Percentiles rank a stretch among this genome's conserved stretches.
Conservation (phyloP, 2,888 invertebrate species). For the Leptothorax acervorum region DNA sequence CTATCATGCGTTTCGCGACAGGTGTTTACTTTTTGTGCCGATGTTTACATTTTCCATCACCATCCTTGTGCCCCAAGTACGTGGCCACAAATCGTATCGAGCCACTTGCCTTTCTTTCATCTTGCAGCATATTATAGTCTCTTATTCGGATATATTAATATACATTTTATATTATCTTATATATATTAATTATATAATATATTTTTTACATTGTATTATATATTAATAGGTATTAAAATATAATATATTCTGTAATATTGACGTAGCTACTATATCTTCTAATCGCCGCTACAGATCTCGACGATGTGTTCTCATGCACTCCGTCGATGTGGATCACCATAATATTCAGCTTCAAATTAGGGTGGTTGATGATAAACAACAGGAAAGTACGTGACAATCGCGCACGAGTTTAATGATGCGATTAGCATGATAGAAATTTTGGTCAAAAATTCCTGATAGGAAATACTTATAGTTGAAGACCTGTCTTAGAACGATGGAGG, state of each 20-base stretch:
- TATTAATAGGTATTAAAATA: neutral
- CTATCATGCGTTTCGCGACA: constrained; percentile 20
- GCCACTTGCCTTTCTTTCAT: neutral
- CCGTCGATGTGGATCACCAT: constrained; percentile 38
- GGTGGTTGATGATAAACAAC: constrained; percentile 24
- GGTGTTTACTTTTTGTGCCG: constrained; percentile 28
- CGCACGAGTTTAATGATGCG: neutral
- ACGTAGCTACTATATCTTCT: constrained; percentile 23
- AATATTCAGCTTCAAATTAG: constrained; percentile 46
- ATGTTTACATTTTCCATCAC: constrained; percentile 30
- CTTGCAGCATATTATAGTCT: neutral
- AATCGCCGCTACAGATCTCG: constrained; percentile 17
- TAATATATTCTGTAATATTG: neutral
- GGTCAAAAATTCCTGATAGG: neutral
- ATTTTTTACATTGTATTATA: neutral
- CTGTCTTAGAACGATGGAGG: constrained; percentile 18
- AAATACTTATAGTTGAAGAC: constrained; percentile 24
- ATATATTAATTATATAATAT: neutral
- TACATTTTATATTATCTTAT: neutral
- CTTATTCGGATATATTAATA: neutral
- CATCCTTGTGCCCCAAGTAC: constrained; percentile 20
- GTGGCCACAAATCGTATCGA: neutral
- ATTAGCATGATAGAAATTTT: neutral
- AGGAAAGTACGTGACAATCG: constrained; percentile 18
- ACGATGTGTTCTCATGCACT: constrained; percentile 32